phyloP scores from a whole-genome alignment of 2,113 vertebrate species.

The Macaca fascicularis region DNA sequence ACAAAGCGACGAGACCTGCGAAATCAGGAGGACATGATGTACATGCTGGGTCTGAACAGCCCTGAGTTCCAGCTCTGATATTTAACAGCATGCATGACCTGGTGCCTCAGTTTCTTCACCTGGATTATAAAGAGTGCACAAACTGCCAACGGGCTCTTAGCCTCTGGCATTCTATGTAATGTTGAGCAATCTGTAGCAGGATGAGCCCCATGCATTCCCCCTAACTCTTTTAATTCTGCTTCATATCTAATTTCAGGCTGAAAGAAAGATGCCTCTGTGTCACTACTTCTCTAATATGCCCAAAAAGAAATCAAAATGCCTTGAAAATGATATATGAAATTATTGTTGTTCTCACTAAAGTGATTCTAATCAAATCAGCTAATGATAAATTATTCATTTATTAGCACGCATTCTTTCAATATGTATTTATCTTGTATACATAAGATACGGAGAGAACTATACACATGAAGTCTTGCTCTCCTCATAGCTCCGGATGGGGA shows the following conservation, averaged over 20 bases:
- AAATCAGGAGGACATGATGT: background rate
- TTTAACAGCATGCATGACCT: background rate
- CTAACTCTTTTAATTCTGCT: background rate
- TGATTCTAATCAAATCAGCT: background rate
- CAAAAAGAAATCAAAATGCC: conserved; percentile 22
- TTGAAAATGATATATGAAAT: background rate
- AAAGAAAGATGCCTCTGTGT: background rate
- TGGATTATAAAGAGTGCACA: background rate
- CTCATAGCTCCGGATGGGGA: background rate
- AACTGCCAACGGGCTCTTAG: background rate
- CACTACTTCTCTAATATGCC: background rate
- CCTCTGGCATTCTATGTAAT: background rate
- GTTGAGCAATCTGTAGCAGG: background rate
- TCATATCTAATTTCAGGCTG: background rate
- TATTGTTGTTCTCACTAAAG: background rate
- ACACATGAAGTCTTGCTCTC: background rate
- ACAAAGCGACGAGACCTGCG: background rate
- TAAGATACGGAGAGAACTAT: background rate
- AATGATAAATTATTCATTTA: background rate
- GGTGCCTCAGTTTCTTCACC: background rate
- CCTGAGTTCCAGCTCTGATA: background rate
- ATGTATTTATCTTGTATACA: background rate
- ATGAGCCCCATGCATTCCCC: too few relatives aligned
- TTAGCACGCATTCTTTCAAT: background rate
- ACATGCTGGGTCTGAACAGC: background rate